Conservation (phyloP, 2,888 invertebrate species). For the Rhagophthalmus giganteus region DNA sequence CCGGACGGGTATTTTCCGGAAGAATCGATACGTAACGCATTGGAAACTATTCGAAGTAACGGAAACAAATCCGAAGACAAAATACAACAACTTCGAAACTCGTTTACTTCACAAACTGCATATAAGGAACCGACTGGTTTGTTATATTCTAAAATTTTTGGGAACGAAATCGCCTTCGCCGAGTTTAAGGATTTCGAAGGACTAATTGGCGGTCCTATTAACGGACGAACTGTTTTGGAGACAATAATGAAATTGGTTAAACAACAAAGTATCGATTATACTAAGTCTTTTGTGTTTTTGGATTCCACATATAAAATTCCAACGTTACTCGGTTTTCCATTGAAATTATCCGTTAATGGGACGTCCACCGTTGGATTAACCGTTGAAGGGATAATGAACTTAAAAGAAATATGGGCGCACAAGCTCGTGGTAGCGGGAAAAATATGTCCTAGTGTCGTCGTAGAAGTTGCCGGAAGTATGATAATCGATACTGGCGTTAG, state of each 20-base stretch:
- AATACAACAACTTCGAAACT: constrained; percentile 28
- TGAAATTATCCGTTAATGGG: constrained; percentile 35
- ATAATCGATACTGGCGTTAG: constrained; percentile 25
- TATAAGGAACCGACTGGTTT: constrained; percentile 32
- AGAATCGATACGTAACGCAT: constrained; percentile 28
- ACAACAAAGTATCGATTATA: constrained; percentile 34
- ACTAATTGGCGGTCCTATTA: constrained; percentile 23
- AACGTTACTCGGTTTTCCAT: constrained; percentile 37
- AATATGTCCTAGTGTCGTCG: constrained; percentile 36
- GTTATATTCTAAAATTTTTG: constrained; percentile 38
- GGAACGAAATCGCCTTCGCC: constrained; percentile 34
- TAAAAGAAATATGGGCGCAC: constrained; percentile 34
- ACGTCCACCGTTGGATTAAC: constrained; percentile 35
- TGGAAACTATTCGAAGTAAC: constrained; percentile 23
- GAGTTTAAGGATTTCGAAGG: constrained; percentile 32
- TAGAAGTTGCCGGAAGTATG: constrained; percentile 35
- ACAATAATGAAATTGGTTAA: constrained; percentile 31
- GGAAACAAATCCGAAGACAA: constrained; percentile 10
- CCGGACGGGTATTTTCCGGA: constrained; percentile 54
- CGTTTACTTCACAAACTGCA: constrained; percentile 24
- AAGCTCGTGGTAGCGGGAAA: constrained; percentile 35
- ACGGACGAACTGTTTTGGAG: constrained; percentile 22
- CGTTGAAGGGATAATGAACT: constrained; percentile 33
- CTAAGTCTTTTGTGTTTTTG: constrained; percentile 36
- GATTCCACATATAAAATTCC: constrained; percentile 35